Evolutionary conservation across 2,113 vertebrate species (phyloP).

Genomic region (Nothoprocta perdicaria): DNA sequence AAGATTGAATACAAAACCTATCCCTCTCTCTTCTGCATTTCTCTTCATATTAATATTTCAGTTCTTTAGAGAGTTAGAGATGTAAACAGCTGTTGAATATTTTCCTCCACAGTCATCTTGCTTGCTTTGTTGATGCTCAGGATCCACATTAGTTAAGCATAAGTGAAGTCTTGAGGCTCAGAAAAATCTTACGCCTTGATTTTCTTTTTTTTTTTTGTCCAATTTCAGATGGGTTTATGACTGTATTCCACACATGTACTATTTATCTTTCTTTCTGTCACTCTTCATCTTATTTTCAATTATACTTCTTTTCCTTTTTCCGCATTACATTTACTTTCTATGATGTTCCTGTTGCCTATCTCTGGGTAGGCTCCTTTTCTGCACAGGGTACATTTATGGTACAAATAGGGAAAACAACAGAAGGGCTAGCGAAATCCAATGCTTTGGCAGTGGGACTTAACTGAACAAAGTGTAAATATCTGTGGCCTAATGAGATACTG

Average conservation of each 20-base stretch:
- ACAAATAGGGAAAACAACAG: not conserved
- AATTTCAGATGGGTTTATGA: not conserved
- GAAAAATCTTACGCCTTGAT: not conserved
- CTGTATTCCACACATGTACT: not conserved
- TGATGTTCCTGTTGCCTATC: not conserved
- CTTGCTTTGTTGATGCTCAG: not conserved
- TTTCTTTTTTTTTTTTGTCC: not conserved
- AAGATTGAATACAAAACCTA: not conserved
- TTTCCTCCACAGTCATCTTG: not conserved
- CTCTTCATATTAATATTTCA: not conserved
- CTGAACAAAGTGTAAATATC: not conserved
- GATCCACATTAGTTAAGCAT: not conserved
- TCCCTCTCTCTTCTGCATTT: not conserved
- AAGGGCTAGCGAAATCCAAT: accelerated
- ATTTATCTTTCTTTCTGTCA: not conserved
- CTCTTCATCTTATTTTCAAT: not conserved
- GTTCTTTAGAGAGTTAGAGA: not conserved
- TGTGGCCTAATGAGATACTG: accelerated
- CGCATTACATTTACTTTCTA: not conserved
- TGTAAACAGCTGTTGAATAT: not conserved
- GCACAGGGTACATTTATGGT: accelerated
- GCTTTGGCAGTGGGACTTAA: not conserved
- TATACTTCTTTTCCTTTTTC: not conserved
- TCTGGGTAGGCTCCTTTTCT: not conserved
- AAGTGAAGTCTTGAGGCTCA: not conserved